Conservation (phyloP, 1,140 invertebrate genomes). For the Brachionus paranguensis region DNA sequence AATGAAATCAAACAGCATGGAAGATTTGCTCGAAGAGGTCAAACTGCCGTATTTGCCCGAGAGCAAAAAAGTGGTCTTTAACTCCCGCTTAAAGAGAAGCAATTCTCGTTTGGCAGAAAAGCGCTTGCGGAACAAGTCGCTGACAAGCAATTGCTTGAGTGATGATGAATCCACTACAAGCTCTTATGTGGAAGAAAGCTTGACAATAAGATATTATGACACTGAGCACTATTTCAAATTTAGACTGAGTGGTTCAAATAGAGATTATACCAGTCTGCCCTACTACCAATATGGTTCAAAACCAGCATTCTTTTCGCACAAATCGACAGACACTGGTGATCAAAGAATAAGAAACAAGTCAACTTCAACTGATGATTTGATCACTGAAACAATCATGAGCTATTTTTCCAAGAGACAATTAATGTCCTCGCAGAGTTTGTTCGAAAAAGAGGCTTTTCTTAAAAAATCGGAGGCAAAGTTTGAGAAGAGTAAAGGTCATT, state of each 20-base stretch:
- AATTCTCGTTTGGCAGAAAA: conserved; percentile 2
- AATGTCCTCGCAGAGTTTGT: conserved; percentile 13
- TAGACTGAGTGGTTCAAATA: not conserved
- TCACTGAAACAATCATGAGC: not conserved
- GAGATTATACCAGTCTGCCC: conserved; percentile 24
- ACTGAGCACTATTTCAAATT: conserved; percentile 28
- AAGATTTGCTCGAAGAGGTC: not conserved
- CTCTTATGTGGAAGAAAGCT: not conserved
- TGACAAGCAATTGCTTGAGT: not conserved
- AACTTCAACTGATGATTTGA: conserved; percentile 32
- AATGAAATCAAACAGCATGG: conserved; percentile 13
- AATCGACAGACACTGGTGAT: not conserved
- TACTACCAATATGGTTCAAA: conserved; percentile 26
- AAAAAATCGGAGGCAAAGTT: not conserved
- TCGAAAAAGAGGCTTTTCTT: not conserved
- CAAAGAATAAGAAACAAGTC: not conserved
- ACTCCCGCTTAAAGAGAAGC: not conserved
- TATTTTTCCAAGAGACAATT: conserved; percentile 24
- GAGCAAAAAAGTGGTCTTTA: not conserved
- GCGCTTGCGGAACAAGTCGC: not conserved
- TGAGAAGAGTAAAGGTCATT: not conserved
- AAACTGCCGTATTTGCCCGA: not conserved
- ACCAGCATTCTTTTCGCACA: not conserved
- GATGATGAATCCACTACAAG: not conserved
- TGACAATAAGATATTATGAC: not conserved